These are phyloP conservation scores for Tholera decimalis DNA, from an alignment of 2,888 invertebrate genomes.

Conservation along the genomic window DNA sequence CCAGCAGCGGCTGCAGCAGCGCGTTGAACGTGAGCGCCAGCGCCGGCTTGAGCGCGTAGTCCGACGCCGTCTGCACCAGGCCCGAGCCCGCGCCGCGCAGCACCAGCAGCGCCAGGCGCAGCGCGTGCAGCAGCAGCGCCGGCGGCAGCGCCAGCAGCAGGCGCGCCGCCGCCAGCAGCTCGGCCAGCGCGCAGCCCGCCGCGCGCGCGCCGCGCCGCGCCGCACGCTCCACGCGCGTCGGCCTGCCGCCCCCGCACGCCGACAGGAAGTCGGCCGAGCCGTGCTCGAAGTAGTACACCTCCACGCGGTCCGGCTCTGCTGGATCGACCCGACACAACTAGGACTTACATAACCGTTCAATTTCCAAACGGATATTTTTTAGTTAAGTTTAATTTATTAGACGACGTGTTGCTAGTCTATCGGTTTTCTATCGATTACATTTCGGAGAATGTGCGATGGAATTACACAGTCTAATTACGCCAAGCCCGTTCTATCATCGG, in stretches of 20 bases:
- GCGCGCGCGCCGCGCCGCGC: slow-evolving; percentile 80
- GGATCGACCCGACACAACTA: background rate
- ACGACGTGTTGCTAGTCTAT: too few relatives aligned
- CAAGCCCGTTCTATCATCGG: too few relatives aligned
- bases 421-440: too few relatives aligned
- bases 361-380: too few relatives aligned
- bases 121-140: slow-evolving; percentile 89
- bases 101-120: slow-evolving; percentile 60
- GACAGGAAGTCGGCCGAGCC: slow-evolving; percentile 68
- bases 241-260: slow-evolving; percentile 61
- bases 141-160: slow-evolving; percentile 86
- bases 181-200: slow-evolving; percentile 92
- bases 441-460: too few relatives aligned
- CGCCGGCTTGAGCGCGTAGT: slow-evolving; percentile 93
- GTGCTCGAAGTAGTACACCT: slow-evolving; percentile 80
- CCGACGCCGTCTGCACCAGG: slow-evolving; percentile 81
- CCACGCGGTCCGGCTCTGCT: slow-evolving; percentile 77
- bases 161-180: slow-evolving; percentile 92
- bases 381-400: too few relatives aligned
- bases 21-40: slow-evolving; percentile 93
- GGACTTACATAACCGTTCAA: too few relatives aligned
- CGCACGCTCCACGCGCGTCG: slow-evolving; percentile 60
- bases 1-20: slow-evolving; percentile 93
- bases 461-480: too few relatives aligned
- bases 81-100: slow-evolving; percentile 70